A percentile compares a stretch with the other conserved stretches of the same genome.
Evolutionary conservation across 1,140 invertebrate genomes (phyloP).

Genomic region (Rhopalosiphum padi): DNA sequence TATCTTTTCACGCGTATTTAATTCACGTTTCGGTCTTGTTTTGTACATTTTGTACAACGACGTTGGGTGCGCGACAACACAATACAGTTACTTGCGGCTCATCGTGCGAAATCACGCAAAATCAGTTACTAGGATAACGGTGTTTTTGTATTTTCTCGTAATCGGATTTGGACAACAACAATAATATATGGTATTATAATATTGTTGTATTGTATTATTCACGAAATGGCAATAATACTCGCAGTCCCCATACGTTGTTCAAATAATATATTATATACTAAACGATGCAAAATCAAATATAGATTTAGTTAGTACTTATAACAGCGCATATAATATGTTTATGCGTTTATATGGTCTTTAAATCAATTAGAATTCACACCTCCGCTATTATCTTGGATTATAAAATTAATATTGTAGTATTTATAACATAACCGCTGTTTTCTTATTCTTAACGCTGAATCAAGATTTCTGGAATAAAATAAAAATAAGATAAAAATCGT

Average conservation of each 20-base stretch:
- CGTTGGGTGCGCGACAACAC: background rate
- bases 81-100: background rate
- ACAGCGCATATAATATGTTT: background rate
- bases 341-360: background rate
- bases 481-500: background rate
- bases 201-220: background rate
- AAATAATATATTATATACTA: background rate
- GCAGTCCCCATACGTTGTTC: background rate
- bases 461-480: background rate
- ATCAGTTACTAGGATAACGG: background rate
- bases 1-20: background rate
- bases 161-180: background rate
- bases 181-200: background rate
- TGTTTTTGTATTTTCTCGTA: background rate
- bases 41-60: background rate
- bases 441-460: background rate
- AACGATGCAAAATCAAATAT: background rate
- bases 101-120: background rate
- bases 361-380: background rate
- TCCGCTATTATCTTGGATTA: background rate
- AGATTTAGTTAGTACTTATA: background rate
- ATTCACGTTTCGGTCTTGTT: background rate
- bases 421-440: background rate
- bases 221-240: background rate
- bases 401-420: too few species aligned